Evolutionary conservation across 2,797 vertebrate species (phyloP).

Genomic region (Gymnocypris eckloni): DNA sequence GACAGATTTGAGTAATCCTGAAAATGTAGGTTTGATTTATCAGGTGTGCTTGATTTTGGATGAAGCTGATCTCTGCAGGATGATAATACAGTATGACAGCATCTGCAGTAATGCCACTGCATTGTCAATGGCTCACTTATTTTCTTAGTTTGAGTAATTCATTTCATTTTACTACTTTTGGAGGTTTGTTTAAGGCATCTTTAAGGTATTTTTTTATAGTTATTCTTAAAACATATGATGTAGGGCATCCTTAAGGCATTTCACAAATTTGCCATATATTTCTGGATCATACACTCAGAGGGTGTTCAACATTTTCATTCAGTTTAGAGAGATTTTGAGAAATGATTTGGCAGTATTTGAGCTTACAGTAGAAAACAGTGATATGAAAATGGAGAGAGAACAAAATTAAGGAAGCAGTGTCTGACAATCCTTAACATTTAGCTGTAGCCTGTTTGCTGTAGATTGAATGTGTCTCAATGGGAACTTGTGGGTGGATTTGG

Average conservation of each 20-base stretch:
- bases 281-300: neutral
- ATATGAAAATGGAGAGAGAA: neutral
- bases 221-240: neutral
- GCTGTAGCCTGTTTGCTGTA: neutral
- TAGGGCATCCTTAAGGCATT: neutral
- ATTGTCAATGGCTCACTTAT: neutral
- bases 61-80: neutral
- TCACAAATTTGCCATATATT: neutral
- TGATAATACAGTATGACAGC: neutral
- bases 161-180: neutral
- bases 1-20: neutral
- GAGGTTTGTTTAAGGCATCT: neutral
- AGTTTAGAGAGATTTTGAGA: slow-evolving; percentile 3
- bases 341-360: neutral
- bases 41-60: neutral
- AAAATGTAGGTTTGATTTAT: neutral
- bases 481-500: neutral
- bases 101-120: neutral
- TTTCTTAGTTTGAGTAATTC: neutral
- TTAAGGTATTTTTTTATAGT: neutral
- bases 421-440: neutral
- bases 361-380: neutral
- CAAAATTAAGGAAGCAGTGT: neutral
- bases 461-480: neutral
- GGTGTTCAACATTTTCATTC: neutral